Evolutionary conservation across 1,140 invertebrate species (phyloP).

Genomic region (Leptinotarsa undecemlineata): DNA sequence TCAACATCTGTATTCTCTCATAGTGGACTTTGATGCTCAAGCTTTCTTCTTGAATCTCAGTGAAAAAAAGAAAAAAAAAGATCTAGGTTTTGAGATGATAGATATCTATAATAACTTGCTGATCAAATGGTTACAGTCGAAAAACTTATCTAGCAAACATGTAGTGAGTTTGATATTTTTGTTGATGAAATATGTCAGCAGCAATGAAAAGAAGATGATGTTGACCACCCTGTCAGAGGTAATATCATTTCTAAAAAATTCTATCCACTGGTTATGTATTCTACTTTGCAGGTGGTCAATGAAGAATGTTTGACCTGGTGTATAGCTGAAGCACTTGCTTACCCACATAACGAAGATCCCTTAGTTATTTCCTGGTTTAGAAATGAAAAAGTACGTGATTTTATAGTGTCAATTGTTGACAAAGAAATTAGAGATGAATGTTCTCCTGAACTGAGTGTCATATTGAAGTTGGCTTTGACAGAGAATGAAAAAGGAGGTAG

Average conservation of each 20-base stretch:
- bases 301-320: constrained; percentile 49
- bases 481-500: constrained; percentile 47
- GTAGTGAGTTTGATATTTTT: constrained; percentile 65
- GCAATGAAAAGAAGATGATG: constrained; percentile 57
- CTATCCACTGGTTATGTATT: not conserved
- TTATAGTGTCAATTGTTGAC: constrained; percentile 54
- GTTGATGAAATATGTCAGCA: constrained; percentile 59
- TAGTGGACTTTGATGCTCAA: constrained; percentile 56
- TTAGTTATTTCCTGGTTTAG: constrained; percentile 61
- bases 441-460: constrained; percentile 52
- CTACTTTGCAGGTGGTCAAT: constrained; percentile 39
- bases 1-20: constrained; percentile 54
- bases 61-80: constrained; percentile 49
- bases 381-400: constrained; percentile 51
- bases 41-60: constrained; percentile 53
- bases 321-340: constrained; percentile 56
- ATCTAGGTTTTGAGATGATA: constrained; percentile 51
- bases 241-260: constrained; percentile 27
- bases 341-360: constrained; percentile 57
- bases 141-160: constrained; percentile 54
- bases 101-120: constrained; percentile 59
- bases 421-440: constrained; percentile 55
- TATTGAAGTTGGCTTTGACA: constrained; percentile 54
- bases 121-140: constrained; percentile 56
- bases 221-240: constrained; percentile 60